A percentile compares a stretch with the other conserved stretches of the same genome.
Conservation (phyloP, 2,888 invertebrate species). For the Mystacides longicornis region DNA sequence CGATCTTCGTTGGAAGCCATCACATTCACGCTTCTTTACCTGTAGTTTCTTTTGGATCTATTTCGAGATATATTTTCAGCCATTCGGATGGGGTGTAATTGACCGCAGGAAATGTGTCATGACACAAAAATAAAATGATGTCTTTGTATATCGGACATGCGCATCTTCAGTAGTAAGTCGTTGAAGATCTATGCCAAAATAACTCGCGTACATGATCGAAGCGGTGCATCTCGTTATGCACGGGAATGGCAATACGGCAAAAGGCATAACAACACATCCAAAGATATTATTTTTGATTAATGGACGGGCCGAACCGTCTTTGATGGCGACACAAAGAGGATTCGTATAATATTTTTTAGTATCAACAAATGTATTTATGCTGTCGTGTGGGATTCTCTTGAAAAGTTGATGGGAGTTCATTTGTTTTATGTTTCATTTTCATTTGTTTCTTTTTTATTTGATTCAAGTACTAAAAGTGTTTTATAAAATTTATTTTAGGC, state of each 20-base stretch:
- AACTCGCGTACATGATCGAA: no score
- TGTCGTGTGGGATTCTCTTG: not conserved
- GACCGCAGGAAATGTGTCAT: slow-evolving; percentile 2
- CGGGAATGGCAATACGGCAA: not conserved
- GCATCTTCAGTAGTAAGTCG: not conserved
- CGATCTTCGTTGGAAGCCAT: no score
- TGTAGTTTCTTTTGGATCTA: slow-evolving; percentile 1
- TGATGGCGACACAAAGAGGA: no score
- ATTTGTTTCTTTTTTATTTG: no score
- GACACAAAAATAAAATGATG: not conserved
- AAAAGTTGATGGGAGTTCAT: not conserved
- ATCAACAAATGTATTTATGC: not conserved
- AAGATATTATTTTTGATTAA: no score
- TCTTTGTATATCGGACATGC: not conserved
- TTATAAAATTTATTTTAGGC: no score
- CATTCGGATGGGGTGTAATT: not conserved
- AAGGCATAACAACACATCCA: no score
- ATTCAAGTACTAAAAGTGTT: no score
- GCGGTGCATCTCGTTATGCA: not conserved
- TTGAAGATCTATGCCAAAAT: not conserved
- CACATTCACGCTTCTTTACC: not conserved
- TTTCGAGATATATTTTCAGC: not conserved
- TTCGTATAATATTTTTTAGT: no score
- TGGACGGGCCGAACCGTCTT: no score
- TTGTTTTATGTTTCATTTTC: not conserved